phyloP scores from a whole-genome alignment of 2,888 invertebrate genomes.

The Chesias legatella region DNA sequence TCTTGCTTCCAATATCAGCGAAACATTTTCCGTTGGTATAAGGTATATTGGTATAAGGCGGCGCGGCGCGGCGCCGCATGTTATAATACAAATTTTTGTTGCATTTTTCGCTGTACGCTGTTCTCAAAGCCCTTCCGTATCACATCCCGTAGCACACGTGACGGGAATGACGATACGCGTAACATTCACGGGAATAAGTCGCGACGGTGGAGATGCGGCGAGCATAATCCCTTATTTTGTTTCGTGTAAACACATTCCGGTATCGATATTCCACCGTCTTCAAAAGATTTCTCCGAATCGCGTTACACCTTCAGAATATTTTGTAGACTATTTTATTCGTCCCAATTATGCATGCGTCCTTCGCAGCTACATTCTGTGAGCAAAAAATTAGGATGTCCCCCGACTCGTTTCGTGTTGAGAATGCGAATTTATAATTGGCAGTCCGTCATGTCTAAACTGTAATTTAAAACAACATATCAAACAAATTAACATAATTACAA shows the following conservation, averaged over 20 bases:
- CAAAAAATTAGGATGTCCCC: constrained; percentile 2
- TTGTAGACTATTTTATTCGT: constrained; percentile 4
- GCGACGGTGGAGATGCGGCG: constrained; percentile 52
- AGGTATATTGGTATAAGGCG: too few species aligned
- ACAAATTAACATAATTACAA: constrained; percentile 55
- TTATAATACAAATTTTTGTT: constrained; percentile 4
- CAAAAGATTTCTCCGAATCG: constrained; percentile 38
- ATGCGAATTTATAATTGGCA: constrained; percentile 11
- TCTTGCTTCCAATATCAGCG: too few species aligned
- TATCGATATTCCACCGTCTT: constrained; percentile 44
- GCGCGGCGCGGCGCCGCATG: too few species aligned
- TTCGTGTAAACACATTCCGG: constrained; percentile 46
- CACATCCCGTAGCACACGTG: constrained; percentile 72
- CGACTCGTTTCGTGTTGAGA: background rate
- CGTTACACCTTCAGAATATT: constrained; percentile 34
- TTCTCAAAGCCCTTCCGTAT: constrained; percentile 18
- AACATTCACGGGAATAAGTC: constrained; percentile 59
- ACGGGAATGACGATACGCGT: constrained; percentile 49
- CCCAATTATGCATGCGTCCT: constrained; percentile 2
- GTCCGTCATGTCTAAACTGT: constrained; percentile 23
- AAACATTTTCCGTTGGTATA: too few species aligned
- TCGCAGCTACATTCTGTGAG: background rate
- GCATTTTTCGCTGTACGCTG: constrained; percentile 2
- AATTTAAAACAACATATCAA: constrained; percentile 22
- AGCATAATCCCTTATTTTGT: constrained; percentile 55